A percentile compares a stretch with the other conserved stretches of the same genome.
These are phyloP conservation scores for Xestia c-nigrum DNA, from an alignment of 2,888 invertebrate species.

Conservation along the genomic window DNA sequence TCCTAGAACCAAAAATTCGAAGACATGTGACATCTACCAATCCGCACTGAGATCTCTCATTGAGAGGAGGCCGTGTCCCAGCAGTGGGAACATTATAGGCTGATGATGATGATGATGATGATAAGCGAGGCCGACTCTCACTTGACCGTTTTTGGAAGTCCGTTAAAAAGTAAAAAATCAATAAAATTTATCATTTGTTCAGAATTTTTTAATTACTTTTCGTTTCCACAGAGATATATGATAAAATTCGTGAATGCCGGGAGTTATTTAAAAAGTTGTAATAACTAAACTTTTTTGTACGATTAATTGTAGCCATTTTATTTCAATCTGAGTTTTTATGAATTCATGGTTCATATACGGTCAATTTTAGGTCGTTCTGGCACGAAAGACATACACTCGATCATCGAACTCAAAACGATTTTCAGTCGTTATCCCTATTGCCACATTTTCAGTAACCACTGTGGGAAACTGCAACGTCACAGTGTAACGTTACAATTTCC, in stretches of 20 bases:
- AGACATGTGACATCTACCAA: too few species aligned
- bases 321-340: conserved; percentile 12
- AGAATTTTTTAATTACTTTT: conserved; percentile 51
- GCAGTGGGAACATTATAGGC: not conserved
- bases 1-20: too few species aligned
- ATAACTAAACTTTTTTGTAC: conserved; percentile 37
- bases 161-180: conserved; percentile 19
- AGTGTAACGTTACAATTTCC: too few species aligned
- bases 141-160: not conserved
- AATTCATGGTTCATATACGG: not conserved
- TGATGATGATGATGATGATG: too few species aligned
- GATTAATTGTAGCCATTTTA: conserved; percentile 41
- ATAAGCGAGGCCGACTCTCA: not conserved
- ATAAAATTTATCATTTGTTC: conserved; percentile 36
- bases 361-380: too few species aligned
- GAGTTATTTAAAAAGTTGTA: conserved; percentile 45
- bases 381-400: too few species aligned
- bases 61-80: too few species aligned
- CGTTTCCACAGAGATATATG: conserved; percentile 11
- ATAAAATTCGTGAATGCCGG: not conserved
- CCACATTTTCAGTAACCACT: too few species aligned
- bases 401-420: too few species aligned
- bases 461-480: too few species aligned
- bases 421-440: too few species aligned
- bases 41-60: too few species aligned